Base-by-base conservation (phyloP, 2,113 vertebrate species). In the Syrmaticus mikado region DNA sequence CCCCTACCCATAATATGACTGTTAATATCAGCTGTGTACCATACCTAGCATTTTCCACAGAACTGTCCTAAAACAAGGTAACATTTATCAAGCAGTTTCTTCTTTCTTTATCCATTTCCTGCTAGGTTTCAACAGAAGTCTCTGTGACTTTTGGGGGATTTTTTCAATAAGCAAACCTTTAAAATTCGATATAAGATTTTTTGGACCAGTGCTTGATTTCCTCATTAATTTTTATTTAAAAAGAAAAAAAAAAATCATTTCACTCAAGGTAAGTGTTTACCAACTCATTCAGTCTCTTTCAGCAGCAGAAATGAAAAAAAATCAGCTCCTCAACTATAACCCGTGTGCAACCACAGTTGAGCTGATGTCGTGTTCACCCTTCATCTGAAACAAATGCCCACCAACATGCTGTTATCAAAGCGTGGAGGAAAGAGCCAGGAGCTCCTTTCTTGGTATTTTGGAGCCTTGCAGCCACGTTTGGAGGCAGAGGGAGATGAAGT, bases 331-430 rank as follows among this genome's bases (percentile, higher is more conserved):
- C 46, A 57, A 27, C 6, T 77, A 15, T 34, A 68, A 48, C 21
- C 11, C 2, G 1, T 0, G 6, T 17, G n/a, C 10, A 89, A 25
- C 15, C 57, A 71, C 28, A 27, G 40, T 0, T 66, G 24, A 70
- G 43, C 24, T 74, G 41, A 70, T 48, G 27, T 53, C 52, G 4
- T 52, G 38, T 19, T 91, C 1, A 4, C 11, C 17, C 27, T 86
- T 58, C 48, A 64, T 8, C 24, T 36, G 34, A 87, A 18, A 72
- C 48, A 77, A 68, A 20, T 6, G 68, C 20, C 74, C n/a, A 30
- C 30, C 32, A 58, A 55, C 13, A 8, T 41, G 14, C 10, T 66
- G 34, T 40, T 61, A 55, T 14, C 77, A 82, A 84, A 0, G 3
- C 20, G 10, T 28, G 41, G 43, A 81, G 34, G 6, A 70, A 90